Conservation (phyloP, 1,140 invertebrate species). For the Danaus plexippus region DNA sequence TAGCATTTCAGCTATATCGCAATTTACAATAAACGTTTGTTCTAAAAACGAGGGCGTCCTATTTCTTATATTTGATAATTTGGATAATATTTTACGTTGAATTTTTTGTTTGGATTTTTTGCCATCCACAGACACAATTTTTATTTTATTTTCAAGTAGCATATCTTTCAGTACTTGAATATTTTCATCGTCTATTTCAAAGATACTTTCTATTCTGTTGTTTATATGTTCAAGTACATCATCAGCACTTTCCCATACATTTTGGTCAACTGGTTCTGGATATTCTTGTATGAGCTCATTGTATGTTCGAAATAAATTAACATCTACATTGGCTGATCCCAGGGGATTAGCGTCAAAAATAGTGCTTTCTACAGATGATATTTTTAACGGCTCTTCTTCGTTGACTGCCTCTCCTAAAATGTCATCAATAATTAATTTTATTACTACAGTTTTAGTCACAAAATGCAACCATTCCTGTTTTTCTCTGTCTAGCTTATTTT, state of each 20-base stretch:
- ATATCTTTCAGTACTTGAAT: conserved; percentile 49
- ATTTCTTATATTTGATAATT: conserved; percentile 50
- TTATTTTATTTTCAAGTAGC: conserved; percentile 59
- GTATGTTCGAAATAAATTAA: conserved; percentile 43
- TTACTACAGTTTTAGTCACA: conserved; percentile 42
- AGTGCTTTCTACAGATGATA: conserved; percentile 32
- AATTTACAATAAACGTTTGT: conserved; percentile 66
- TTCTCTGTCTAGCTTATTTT: conserved; percentile 34
- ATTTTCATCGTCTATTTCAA: conserved; percentile 55
- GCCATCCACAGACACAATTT: conserved; percentile 53
- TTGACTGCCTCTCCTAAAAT: conserved; percentile 31
- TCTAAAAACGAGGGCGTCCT: conserved; percentile 70
- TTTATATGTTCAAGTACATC: conserved; percentile 62
- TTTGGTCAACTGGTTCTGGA: conserved; percentile 61
- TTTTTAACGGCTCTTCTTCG: conserved; percentile 21
- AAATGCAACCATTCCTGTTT: conserved; percentile 39
- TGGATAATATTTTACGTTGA: conserved; percentile 37
- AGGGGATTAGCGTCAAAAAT: conserved; percentile 47
- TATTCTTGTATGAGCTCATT: conserved; percentile 44
- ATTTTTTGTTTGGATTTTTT: conserved; percentile 47
- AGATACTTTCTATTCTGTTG: conserved; percentile 54
- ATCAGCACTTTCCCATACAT: conserved; percentile 60
- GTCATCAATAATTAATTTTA: conserved; percentile 47
- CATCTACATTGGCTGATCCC: conserved; percentile 41
- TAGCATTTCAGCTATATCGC: conserved; percentile 70